Base-by-base conservation (phyloP, 2,888 invertebrate species). In the Epinotia brunnichana region DNA sequence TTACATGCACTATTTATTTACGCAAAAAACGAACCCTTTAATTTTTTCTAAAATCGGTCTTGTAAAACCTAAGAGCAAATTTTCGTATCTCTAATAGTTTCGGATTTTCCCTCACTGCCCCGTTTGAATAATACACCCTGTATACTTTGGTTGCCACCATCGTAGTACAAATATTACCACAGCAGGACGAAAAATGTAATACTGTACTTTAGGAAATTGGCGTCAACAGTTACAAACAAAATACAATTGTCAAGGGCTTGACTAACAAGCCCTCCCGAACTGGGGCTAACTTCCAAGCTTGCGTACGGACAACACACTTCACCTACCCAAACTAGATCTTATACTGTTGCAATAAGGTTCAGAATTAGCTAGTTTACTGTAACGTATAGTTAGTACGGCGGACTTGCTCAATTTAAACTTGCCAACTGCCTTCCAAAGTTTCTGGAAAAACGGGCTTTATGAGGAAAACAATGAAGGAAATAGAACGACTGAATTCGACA, bases 371-470 rank as follows among this genome's bases (percentile, higher is more conserved):
- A 35, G 1, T 35, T 35, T 9, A 35, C 35, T 35, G 7, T 9
- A 15, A 15, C 13, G 3, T 9, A n/a, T 7, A 17, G 1, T 11
- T n/a, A n/a, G n/a, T n/a, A 41, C 60, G 41, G 13, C 35, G 70
- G 59, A 64, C 64, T 70, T 59, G 24, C 57, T 59, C 64, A 70
- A 70, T 70, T 70, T 70, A 64, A 64, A 70, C 24, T 70, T 64
- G 51, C 64, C 64, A 64, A 64, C 70, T 64, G 57, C 70, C 48
- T 24, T 64, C 59, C 10, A 29, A 70, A 59, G 48, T 56, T n/a
- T 63, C n/a, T 3, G 7, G 44, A 51, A 29, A 64, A 70, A 70
- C 57, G 21, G 63, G 15, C 29, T 53, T 64, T 64, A 64, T 19
- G 53, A 39, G 51, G 17, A 64, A 63, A 64, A 64, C 63, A 64